A percentile compares a stretch with the other conserved stretches of the same genome.
These are phyloP conservation scores for Clivina fossor DNA, from an alignment of 2,888 invertebrate genomes.

Conservation along the genomic window DNA sequence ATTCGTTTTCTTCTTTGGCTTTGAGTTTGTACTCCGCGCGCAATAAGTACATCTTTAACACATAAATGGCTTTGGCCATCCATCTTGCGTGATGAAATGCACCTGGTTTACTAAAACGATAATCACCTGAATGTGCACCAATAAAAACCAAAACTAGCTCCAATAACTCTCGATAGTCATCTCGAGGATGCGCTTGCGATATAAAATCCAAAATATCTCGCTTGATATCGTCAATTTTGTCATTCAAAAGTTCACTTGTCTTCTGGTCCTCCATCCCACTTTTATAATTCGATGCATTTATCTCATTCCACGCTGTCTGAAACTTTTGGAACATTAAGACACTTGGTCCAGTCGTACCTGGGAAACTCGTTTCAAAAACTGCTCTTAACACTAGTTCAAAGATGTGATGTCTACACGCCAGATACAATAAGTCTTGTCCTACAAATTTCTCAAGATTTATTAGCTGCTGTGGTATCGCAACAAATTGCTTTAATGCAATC, in stretches of 20 bases:
- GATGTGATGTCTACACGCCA: constrained; percentile 44
- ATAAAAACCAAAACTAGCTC: constrained; percentile 6
- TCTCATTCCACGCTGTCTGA: constrained; percentile 35
- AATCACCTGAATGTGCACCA: background rate
- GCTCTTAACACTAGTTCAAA: too few relatives aligned
- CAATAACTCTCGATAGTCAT: constrained; percentile 20
- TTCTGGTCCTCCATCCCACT: too few relatives aligned
- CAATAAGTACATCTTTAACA: constrained; percentile 43
- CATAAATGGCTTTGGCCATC: constrained; percentile 42
- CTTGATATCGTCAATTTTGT: too few relatives aligned
- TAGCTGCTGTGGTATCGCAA: constrained; percentile 42
- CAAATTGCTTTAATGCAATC: too few relatives aligned
- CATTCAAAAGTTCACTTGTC: too few relatives aligned
- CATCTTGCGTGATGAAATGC: constrained; percentile 43
- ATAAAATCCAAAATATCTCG: too few relatives aligned
- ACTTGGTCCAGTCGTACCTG: constrained; percentile 37
- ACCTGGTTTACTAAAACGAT: constrained; percentile 27
- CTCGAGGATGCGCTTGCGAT: background rate
- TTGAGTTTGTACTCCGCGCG: constrained; percentile 38
- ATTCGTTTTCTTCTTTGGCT: constrained; percentile 31
- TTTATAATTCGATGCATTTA: too few relatives aligned
- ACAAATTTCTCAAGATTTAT: constrained; percentile 39
- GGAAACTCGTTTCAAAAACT: too few relatives aligned
- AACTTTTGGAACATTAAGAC: constrained; percentile 39
- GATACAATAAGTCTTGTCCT: constrained; percentile 40